Evolutionary conservation across 2,113 vertebrate species (phyloP).

Genomic region (Elephas maximus): DNA sequence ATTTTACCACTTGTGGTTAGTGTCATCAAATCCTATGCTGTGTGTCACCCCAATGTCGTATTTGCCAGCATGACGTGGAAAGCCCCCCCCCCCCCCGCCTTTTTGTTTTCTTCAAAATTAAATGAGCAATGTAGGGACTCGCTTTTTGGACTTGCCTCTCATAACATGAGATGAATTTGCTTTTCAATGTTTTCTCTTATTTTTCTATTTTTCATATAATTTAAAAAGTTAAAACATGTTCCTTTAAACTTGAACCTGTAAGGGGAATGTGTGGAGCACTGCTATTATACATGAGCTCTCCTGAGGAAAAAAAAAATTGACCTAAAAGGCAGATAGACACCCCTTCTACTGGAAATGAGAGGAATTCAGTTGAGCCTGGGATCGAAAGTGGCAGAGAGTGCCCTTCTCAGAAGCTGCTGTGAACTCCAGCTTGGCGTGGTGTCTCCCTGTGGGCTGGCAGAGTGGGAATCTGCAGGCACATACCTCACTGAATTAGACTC

Average conservation of each 20-base stretch:
- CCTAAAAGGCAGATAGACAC: not conserved
- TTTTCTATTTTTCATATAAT: slow-evolving; percentile 26
- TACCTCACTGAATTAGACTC: not conserved
- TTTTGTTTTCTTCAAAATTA: slow-evolving; percentile 24
- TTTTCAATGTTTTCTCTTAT: slow-evolving; percentile 39
- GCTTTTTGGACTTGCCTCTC: slow-evolving; percentile 9
- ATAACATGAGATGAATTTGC: slow-evolving; percentile 4
- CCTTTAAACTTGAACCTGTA: not conserved
- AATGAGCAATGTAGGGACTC: not conserved
- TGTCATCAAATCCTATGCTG: not conserved
- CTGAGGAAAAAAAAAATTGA: not conserved
- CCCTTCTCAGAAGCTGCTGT: not conserved
- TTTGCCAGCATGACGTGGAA: not conserved
- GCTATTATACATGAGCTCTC: not conserved
- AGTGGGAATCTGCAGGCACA: not conserved
- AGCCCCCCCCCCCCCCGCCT: not conserved
- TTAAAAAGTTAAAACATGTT: slow-evolving; percentile 38
- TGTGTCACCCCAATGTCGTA: not conserved
- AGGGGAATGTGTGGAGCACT: not conserved
- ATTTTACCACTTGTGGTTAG: slow-evolving; percentile 12
- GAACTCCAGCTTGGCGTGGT: not conserved
- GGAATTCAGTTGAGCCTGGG: not conserved
- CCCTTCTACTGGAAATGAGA: not conserved
- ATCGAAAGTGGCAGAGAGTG: not conserved
- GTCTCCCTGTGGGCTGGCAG: not conserved